A percentile compares a stretch with the other conserved stretches of the same genome.
Conservation (phyloP, 1,140 invertebrate species). For the Ylistrum balloti region DNA sequence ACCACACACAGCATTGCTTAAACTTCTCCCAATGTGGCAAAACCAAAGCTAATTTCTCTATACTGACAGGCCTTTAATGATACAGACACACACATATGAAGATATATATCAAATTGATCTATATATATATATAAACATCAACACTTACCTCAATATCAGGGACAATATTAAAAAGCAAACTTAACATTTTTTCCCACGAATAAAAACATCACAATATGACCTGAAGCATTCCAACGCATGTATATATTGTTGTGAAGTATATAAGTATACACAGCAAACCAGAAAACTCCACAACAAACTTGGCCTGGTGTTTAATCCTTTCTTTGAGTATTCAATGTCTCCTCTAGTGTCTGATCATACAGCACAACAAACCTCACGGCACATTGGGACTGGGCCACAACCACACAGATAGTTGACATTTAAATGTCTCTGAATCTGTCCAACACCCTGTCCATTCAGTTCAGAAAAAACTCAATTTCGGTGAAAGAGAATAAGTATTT, state of each 20-base stretch:
- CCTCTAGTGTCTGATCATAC: neutral
- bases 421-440: slow-evolving; percentile 21
- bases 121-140: neutral
- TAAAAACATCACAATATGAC: slow-evolving; percentile 15
- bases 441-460: neutral
- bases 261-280: neutral
- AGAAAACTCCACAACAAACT: neutral
- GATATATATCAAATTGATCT: neutral
- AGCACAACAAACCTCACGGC: slow-evolving; percentile 3
- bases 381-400: neutral
- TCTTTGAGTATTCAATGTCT: slow-evolving; percentile 35
- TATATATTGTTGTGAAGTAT: neutral
- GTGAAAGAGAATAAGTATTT: slow-evolving; percentile 27
- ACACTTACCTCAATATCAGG: neutral
- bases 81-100: neutral
- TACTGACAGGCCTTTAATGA: neutral
- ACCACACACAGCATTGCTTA: neutral
- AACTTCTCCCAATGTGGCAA: neutral
- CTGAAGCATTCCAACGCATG: neutral
- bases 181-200: neutral
- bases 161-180: neutral
- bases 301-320: slow-evolving; percentile 26
- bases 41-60: neutral
- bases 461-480: neutral
- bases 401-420: neutral